Evolutionary conservation across 2,797 vertebrate species (phyloP).

Genomic region (Betta splendens): DNA sequence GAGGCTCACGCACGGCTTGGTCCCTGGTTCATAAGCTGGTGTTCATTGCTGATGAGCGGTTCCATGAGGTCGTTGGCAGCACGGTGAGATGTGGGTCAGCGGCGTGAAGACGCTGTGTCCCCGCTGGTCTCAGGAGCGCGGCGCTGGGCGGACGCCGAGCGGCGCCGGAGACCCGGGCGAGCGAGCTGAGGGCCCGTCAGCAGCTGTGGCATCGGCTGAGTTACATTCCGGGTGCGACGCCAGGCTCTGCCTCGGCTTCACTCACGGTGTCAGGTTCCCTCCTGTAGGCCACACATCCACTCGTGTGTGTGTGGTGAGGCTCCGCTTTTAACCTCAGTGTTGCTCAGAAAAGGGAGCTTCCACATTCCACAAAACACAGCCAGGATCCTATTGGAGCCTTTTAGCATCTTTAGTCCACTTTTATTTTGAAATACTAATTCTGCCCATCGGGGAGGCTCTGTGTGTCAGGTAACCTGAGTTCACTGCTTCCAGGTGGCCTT

Average conservation of each 20-base stretch:
- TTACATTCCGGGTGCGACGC: slow-evolving; percentile 18
- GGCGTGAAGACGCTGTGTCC: slow-evolving; percentile 10
- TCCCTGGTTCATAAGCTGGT: neutral
- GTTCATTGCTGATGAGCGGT: slow-evolving; percentile 42
- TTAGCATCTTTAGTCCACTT: neutral
- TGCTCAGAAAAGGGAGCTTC: no score
- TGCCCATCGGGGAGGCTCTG: neutral
- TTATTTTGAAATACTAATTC: neutral
- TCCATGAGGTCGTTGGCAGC: slow-evolving; percentile 23
- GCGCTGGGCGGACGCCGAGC: no score
- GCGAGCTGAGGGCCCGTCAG: slow-evolving; percentile 29
- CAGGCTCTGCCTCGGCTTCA: slow-evolving; percentile 9
- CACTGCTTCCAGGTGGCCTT: neutral
- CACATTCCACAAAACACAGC: no score
- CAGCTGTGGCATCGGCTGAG: slow-evolving; percentile 34
- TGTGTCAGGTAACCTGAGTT: slow-evolving; percentile 12
- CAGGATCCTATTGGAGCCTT: neutral
- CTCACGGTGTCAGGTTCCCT: neutral
- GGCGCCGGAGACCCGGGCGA: slow-evolving; percentile 35
- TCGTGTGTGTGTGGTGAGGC: neutral
- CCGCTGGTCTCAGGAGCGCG: neutral
- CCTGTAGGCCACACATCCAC: neutral
- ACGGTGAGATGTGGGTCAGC: slow-evolving; percentile 21
- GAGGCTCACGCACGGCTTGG: neutral
- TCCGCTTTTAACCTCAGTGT: no score